phyloP scores from a whole-genome alignment of 2,113 vertebrate genomes.

The Brachirus orientalis region DNA sequence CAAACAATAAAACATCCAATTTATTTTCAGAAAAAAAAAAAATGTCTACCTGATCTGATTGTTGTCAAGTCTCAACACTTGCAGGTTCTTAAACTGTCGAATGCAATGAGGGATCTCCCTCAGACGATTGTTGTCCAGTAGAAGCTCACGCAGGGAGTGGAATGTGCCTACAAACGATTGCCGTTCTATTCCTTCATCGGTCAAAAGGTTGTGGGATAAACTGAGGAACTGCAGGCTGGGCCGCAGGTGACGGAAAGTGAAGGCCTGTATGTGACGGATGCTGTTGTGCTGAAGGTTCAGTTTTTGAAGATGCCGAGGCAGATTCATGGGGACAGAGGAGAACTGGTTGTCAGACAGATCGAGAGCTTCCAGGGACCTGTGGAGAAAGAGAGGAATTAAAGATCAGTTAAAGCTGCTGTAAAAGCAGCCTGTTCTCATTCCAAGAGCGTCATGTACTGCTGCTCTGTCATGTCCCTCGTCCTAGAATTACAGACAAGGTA shows the following conservation, averaged over 20 bases:
- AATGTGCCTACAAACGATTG: constrained; percentile 81
- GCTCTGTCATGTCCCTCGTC: too few relatives aligned
- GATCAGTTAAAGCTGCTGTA: background rate
- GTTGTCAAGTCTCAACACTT: constrained; percentile 80
- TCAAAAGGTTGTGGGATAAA: constrained; percentile 82
- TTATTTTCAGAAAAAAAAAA: too few relatives aligned
- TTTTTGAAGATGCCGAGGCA: constrained; percentile 74
- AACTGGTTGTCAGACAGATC: constrained; percentile 82
- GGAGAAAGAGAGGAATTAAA: constrained; percentile 1
- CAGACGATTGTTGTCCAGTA: constrained; percentile 82
- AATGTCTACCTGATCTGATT: constrained; percentile 86
- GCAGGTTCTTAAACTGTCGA: constrained; percentile 81
- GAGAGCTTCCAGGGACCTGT: constrained; percentile 81
- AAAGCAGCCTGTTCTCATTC: background rate
- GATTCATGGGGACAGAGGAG: constrained; percentile 75
- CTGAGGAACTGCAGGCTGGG: constrained; percentile 79
- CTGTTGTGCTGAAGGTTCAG: constrained; percentile 83
- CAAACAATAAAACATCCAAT: too few relatives aligned
- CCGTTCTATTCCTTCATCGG: constrained; percentile 51
- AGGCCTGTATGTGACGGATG: constrained; percentile 75
- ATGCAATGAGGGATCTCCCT: constrained; percentile 78
- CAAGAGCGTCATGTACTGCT: too few relatives aligned
- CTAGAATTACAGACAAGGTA: too few relatives aligned
- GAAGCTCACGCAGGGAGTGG: constrained; percentile 80
- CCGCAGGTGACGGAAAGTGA: constrained; percentile 78